Evolutionary conservation across 2,797 vertebrate species (phyloP), one percentile per base, ranked within the genome.

Genomic region (Pachyuromys duprasi): DNA sequence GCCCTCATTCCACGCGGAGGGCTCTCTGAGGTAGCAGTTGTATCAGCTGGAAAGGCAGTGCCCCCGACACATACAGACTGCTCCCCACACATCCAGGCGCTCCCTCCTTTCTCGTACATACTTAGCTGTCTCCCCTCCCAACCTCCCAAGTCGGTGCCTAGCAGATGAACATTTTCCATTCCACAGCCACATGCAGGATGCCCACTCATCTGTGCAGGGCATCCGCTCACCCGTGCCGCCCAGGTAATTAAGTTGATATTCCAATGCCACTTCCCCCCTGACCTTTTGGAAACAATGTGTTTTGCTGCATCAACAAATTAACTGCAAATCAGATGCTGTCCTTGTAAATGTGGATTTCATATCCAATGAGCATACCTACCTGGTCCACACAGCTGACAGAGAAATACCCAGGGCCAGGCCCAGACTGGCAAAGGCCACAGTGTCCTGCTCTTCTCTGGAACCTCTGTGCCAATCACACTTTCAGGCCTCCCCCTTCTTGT

Each of bases 251-350:
- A 98, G 97, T 95, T 98, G 98, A 97, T 98, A 95, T 98, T 98
- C 98, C 97, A 98, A 86, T 95, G 95, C 65, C 33, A 75, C 97
- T 98, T 98, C 98, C 98, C 98, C 98, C 65, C 97, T 98, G 98
- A 99, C 99, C 98, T 99, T 99, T 98, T 78, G 90, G 96, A 98
- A 98, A 98, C 97, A 97, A 97, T 39, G 95, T 98, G 94, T 98
- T 98, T 98, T 98, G 98, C 98, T 98, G 98, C 98, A 98, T 99
- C 98, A 98, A 98, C 98, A 98, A 98, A 99, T 99, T 98, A 98
- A 97, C 98, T 98, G 98, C 98, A 98, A 97, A 98, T 98, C 97
- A 94, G 96, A 97, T 97, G 90, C 96, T 98, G 94, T 97, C 96
- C 92, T 97, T 88, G 94, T 97, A 98, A 98, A 97, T 97, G 84